A percentile compares a stretch with the other conserved stretches of the same genome.
These are phyloP conservation scores for Leucophenga montana DNA, from an alignment of 2,888 invertebrate species.

Conservation along the genomic window DNA sequence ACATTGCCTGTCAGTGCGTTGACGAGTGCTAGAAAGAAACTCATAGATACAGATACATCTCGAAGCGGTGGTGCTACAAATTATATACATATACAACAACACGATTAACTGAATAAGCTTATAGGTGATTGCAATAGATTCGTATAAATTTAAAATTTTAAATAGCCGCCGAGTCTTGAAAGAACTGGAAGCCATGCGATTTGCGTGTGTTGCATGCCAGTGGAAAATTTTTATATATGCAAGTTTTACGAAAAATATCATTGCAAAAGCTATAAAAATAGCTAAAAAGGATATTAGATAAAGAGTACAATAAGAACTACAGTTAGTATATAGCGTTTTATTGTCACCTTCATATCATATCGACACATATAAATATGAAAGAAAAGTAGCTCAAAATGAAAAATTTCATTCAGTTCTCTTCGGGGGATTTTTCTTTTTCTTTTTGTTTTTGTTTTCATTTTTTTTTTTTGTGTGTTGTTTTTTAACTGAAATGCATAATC, in stretches of 20 bases:
- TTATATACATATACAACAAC: too few relatives aligned
- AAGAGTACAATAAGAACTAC: background rate
- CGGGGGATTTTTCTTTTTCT: background rate
- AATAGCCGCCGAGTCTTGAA: background rate
- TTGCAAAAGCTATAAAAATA: background rate
- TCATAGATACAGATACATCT: background rate
- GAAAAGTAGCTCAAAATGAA: too few relatives aligned
- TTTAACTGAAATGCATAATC: conserved; percentile 23
- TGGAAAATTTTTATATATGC: background rate
- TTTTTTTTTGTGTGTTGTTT: background rate
- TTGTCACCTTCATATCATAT: background rate
- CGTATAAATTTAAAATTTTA: conserved; percentile 12
- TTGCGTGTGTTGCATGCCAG: background rate
- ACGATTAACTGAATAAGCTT: too few relatives aligned
- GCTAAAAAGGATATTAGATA: conserved; percentile 22
- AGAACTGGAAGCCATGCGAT: too few relatives aligned
- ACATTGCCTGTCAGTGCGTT: too few relatives aligned
- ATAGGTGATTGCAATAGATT: background rate
- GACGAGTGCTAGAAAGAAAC: too few relatives aligned
- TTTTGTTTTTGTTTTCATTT: too few relatives aligned
- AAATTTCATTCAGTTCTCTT: background rate
- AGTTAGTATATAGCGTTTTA: conserved; percentile 7
- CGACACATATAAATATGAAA: too few relatives aligned
- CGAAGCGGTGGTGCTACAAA: background rate
- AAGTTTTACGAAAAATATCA: background rate